Evolutionary conservation across 2,888 invertebrate species (phyloP).

Genomic region (Octodonta nipae): DNA sequence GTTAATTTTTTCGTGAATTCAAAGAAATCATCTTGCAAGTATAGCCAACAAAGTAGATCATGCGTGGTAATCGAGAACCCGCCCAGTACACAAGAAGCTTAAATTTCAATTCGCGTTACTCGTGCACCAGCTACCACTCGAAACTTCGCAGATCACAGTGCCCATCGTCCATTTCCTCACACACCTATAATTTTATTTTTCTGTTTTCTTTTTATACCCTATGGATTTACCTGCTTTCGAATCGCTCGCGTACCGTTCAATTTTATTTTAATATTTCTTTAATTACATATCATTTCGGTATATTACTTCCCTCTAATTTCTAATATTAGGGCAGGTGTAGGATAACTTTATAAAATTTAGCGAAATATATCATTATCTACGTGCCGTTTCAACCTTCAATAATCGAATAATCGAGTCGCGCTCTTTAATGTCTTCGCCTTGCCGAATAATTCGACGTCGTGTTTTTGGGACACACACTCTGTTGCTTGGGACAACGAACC

Average conservation of each 20-base stretch:
- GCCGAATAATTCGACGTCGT: conserved; percentile 2
- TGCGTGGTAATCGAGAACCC: too few relatives aligned
- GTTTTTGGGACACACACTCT: conserved; percentile 1
- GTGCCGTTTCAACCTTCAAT: conserved; percentile 2
- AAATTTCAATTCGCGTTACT: too few relatives aligned
- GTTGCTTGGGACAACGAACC: conserved; percentile 1
- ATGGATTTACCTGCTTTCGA: conserved; percentile 1
- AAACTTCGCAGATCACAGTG: too few relatives aligned
- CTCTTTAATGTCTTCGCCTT: conserved; percentile 1
- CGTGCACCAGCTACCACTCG: too few relatives aligned
- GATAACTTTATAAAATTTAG: conserved; percentile 17
- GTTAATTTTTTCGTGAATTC: too few relatives aligned
- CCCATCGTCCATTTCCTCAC: too few relatives aligned
- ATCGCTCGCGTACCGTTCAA: conserved; percentile 6
- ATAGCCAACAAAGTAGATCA: too few relatives aligned
- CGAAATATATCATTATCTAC: conserved; percentile 15
- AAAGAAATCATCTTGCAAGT: too few relatives aligned
- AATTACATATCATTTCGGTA: conserved; percentile 16
- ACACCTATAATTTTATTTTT: too few relatives aligned
- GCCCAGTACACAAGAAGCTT: too few relatives aligned
- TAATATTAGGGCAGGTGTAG: conserved; percentile 17
- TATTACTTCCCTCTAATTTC: conserved; percentile 17
- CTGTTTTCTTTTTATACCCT: too few relatives aligned
- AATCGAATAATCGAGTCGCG: conserved; percentile 2
- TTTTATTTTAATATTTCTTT: conserved; percentile 18